Evolutionary conservation across 2,113 vertebrate species (phyloP).

Genomic region (Phalacrocorax carbo): DNA sequence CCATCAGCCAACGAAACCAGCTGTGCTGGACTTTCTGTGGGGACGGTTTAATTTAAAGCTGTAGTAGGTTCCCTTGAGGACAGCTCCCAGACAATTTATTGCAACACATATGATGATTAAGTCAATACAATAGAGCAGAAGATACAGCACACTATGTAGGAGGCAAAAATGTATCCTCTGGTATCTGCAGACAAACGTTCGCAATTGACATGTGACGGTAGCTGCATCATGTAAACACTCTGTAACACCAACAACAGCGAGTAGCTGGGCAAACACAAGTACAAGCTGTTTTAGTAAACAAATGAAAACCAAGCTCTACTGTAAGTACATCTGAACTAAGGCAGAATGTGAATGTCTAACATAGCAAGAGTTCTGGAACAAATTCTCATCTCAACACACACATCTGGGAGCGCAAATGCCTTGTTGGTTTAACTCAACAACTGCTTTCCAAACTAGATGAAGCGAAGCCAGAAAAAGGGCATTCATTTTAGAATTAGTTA

Average conservation of each 20-base stretch:
- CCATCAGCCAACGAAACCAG: background rate
- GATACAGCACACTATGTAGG: background rate
- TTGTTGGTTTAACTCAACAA: background rate
- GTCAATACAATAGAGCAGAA: background rate
- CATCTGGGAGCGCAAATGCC: background rate
- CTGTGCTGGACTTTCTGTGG: background rate
- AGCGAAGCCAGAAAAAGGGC: background rate
- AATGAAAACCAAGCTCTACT: background rate
- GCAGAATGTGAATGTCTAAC: background rate
- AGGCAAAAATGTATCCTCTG: background rate
- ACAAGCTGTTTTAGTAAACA: background rate
- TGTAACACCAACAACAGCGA: background rate
- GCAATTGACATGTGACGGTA: accelerated
- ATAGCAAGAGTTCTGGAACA: background rate
- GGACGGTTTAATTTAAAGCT: background rate
- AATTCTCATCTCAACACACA: background rate
- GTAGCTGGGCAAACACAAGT: background rate
- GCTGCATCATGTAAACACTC: background rate
- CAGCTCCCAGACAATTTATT: background rate
- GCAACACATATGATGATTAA: background rate
- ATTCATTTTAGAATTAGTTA: background rate
- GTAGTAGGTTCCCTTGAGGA: accelerated
- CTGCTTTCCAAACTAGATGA: background rate
- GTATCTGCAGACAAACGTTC: background rate
- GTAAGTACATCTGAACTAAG: background rate